A percentile compares a stretch with the other conserved stretches of the same genome.
These are phyloP conservation scores for Clivina fossor DNA, from an alignment of 2,888 invertebrate genomes.

Conservation along the genomic window DNA sequence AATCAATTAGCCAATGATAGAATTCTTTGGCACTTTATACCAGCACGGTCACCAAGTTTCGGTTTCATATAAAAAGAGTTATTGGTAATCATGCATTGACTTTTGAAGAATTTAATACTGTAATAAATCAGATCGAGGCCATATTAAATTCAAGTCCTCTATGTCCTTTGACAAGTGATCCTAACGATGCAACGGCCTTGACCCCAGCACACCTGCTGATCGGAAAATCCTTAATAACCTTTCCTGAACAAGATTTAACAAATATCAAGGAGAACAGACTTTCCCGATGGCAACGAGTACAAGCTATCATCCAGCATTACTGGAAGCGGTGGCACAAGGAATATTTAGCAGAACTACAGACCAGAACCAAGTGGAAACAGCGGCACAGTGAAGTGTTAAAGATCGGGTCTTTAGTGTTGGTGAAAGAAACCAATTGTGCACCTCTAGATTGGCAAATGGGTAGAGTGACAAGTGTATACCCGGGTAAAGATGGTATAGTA, in stretches of 20 bases:
- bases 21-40: conserved; percentile 38
- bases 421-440: conserved; percentile 33
- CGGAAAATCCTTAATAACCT: conserved; percentile 32
- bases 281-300: conserved; percentile 35
- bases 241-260: conserved; percentile 25
- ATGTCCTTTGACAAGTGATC: conserved; percentile 28
- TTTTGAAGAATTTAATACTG: conserved; percentile 34
- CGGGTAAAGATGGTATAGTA: not conserved
- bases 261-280: conserved; percentile 20
- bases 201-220: conserved; percentile 40
- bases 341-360: conserved; percentile 33
- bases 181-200: conserved; percentile 32
- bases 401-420: conserved; percentile 28
- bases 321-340: conserved; percentile 24
- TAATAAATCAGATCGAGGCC: conserved; percentile 35
- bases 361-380: conserved; percentile 32
- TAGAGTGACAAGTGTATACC: too few relatives aligned
- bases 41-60: conserved; percentile 36
- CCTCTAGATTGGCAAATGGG: conserved; percentile 35
- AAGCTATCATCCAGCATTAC: conserved; percentile 33
- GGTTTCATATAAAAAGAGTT: conserved; percentile 32
- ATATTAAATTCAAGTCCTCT: conserved; percentile 38
- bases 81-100: conserved; percentile 20
- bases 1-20: conserved; percentile 1
- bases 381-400: conserved; percentile 14